phyloP scores from a whole-genome alignment of 2,797 vertebrate species.

The Allochrocebus solatus region DNA sequence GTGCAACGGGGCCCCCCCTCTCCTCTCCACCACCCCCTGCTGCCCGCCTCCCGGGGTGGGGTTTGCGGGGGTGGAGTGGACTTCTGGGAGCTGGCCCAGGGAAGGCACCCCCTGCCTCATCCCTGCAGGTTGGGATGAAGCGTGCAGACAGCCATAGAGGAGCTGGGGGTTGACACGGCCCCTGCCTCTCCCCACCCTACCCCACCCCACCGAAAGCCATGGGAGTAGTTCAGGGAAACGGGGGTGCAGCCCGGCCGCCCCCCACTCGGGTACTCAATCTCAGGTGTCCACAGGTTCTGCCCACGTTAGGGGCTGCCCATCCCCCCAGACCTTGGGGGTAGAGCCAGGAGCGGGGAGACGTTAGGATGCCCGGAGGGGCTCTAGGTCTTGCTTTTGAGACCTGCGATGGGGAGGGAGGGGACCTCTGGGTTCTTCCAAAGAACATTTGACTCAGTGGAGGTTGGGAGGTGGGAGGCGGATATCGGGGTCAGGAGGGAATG shows the following conservation, averaged over 20 bases:
- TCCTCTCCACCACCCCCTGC: not conserved
- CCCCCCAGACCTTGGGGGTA: not conserved
- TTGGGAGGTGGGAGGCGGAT: not conserved
- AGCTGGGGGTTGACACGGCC: not conserved
- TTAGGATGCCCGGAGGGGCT: not conserved
- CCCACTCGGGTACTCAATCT: slow-evolving; percentile 74
- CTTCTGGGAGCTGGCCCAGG: not conserved
- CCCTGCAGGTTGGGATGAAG: slow-evolving; percentile 30
- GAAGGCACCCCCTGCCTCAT: not conserved
- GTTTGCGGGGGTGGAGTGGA: not conserved
- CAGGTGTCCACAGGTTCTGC: slow-evolving; percentile 73
- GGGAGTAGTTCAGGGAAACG: slow-evolving; percentile 77
- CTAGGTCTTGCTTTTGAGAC: not conserved
- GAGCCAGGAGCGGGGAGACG: not conserved
- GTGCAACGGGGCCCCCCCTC: slow-evolving; percentile 12
- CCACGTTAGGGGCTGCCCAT: not conserved
- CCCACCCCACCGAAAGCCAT: slow-evolving; percentile 71
- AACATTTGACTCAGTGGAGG: not conserved
- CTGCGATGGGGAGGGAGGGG: not conserved
- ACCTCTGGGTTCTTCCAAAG: slow-evolving; percentile 20
- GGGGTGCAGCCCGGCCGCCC: slow-evolving; percentile 52
- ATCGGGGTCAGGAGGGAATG: not conserved
- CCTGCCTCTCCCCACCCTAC: not conserved
- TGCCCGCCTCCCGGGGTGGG: not conserved
- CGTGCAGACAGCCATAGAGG: slow-evolving; percentile 68